A percentile compares a stretch with the other conserved stretches of the same genome.
Evolutionary conservation across 2,888 invertebrate genomes (phyloP).

Genomic region (Deroplatys truncata): DNA sequence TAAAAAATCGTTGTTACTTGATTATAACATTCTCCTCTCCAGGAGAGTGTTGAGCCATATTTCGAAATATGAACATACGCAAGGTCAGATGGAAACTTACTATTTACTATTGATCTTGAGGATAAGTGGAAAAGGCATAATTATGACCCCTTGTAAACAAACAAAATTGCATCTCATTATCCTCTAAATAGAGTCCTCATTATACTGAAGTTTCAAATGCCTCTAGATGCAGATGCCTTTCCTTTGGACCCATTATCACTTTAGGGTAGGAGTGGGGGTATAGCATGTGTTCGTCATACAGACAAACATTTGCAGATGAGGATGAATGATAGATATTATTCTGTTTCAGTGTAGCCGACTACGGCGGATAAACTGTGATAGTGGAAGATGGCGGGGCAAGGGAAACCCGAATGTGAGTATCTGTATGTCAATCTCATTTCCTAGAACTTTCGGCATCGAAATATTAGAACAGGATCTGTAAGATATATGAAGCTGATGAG

Average conservation of each 20-base stretch:
- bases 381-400: neutral
- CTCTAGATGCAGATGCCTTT: neutral
- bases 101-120: neutral
- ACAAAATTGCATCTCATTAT: neutral
- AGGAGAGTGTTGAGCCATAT: neutral
- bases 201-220: neutral
- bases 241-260: neutral
- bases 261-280: neutral
- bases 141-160: neutral
- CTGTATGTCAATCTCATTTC: neutral
- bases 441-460: too few relatives aligned
- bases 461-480: too few relatives aligned
- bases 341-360: neutral
- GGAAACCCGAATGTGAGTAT: neutral
- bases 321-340: neutral
- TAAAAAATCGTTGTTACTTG: too few relatives aligned
- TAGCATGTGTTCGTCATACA: neutral
- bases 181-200: neutral
- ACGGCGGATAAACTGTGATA: constrained; percentile 14
- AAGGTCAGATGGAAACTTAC: neutral
- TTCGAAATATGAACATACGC: neutral
- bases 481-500: too few relatives aligned
- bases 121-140: neutral
- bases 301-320: neutral
- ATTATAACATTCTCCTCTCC: too few relatives aligned